These are phyloP conservation scores for Ferdinandea cuprea DNA, from an alignment of 2,888 invertebrate genomes.

Conservation along the genomic window DNA sequence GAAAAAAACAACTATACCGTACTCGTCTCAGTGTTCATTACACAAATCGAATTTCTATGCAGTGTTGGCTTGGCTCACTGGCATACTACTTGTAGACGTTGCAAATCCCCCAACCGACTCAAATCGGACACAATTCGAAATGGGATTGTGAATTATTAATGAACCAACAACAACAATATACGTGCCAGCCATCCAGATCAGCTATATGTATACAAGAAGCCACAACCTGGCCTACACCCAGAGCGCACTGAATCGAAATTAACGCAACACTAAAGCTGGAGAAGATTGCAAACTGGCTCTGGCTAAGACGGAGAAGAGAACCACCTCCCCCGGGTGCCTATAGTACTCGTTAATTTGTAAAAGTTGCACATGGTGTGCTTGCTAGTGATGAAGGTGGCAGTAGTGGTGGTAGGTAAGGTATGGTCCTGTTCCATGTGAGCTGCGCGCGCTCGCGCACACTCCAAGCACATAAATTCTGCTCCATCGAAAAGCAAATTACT, in stretches of 20 bases:
- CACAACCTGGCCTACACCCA: conserved; percentile 64
- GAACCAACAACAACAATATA: conserved; percentile 76
- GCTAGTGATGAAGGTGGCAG: too few relatives aligned
- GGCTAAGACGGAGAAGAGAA: conserved; percentile 28
- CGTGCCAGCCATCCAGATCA: conserved; percentile 73
- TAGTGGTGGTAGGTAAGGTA: conserved; percentile 29
- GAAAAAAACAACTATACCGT: not conserved
- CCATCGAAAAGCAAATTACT: conserved; percentile 76
- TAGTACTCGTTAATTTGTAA: conserved; percentile 73
- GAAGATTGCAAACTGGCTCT: conserved; percentile 47
- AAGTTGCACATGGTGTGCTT: conserved; percentile 67
- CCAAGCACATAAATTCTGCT: conserved; percentile 58
- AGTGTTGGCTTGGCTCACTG: conserved; percentile 77
- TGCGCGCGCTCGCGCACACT: conserved; percentile 59
- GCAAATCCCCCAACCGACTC: conserved; percentile 78
- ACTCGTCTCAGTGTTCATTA: conserved; percentile 61
- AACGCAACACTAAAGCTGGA: conserved; percentile 48
- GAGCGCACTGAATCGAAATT: conserved; percentile 66
- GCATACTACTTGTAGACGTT: conserved; percentile 75
- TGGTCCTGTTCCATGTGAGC: conserved; percentile 35
- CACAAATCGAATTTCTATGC: conserved; percentile 76
- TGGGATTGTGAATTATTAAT: conserved; percentile 83
- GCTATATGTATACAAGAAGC: conserved; percentile 8
- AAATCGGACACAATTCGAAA: conserved; percentile 81
- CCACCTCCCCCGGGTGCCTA: conserved; percentile 36